phyloP scores from a whole-genome alignment of 2,888 invertebrate species.

The Pardosa pseudoannulata region DNA sequence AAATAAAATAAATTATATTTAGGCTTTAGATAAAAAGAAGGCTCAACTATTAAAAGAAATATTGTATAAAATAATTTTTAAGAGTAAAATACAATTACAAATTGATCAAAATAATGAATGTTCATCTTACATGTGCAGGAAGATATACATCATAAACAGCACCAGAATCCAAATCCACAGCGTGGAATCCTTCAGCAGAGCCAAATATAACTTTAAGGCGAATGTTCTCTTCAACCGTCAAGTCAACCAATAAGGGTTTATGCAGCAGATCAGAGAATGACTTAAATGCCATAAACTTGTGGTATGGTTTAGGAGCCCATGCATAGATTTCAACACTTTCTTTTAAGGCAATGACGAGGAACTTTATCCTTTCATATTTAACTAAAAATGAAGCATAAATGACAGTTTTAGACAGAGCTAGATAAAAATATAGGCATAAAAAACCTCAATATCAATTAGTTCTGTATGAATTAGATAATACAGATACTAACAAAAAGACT shows the following conservation, averaged over 20 bases:
- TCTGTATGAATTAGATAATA: too few relatives aligned
- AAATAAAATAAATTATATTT: too few relatives aligned
- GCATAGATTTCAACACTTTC: slow-evolving; percentile 99
- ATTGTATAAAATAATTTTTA: too few relatives aligned
- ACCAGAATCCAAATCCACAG: slow-evolving; percentile 99
- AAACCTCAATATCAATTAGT: too few relatives aligned
- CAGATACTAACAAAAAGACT: too few relatives aligned
- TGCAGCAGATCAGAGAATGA: slow-evolving; percentile 83
- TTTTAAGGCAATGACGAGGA: slow-evolving; percentile 98
- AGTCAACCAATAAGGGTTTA: slow-evolving; percentile 95
- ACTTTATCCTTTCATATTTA: slow-evolving; percentile 99
- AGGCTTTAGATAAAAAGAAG: too few relatives aligned
- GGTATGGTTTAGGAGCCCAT: slow-evolving; percentile 99
- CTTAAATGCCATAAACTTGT: slow-evolving; percentile 99
- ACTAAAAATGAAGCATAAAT: slow-evolving; percentile 80
- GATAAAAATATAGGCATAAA: too few relatives aligned
- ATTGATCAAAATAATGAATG: too few relatives aligned
- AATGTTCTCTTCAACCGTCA: slow-evolving; percentile 99
- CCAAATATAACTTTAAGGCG: slow-evolving; percentile 99
- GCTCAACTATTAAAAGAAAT: too few relatives aligned
- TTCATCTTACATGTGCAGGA: slow-evolving; percentile 92
- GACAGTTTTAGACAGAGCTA: too few relatives aligned
- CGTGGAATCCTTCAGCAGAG: slow-evolving; percentile 98
- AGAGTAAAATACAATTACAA: too few relatives aligned
- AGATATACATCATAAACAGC: slow-evolving; percentile 99